Conservation (phyloP, 2,888 invertebrate genomes). For the Lasioglossum marginatum region DNA sequence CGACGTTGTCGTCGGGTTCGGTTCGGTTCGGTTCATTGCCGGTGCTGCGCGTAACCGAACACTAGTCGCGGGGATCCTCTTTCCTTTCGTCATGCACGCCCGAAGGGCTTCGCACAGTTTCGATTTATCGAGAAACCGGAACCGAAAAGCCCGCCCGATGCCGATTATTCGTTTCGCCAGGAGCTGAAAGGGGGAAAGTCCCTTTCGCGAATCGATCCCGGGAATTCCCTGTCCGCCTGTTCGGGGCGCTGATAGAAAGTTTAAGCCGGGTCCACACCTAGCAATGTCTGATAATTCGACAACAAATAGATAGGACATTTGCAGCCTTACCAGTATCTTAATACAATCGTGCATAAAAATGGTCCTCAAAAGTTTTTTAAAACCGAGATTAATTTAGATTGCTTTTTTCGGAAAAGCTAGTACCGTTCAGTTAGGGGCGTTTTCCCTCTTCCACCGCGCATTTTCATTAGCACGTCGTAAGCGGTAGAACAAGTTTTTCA, state of each 20-base stretch:
- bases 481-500: neutral
- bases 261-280: conserved; percentile 6
- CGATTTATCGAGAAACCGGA: conserved; percentile 84
- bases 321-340: too few species aligned
- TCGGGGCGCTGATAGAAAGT: conserved; percentile 10
- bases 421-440: neutral
- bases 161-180: conserved; percentile 63
- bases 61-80: conserved; percentile 78
- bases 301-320: neutral
- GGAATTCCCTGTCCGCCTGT: conserved; percentile 27
- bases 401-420: neutral
- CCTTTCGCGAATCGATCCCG: conserved; percentile 37
- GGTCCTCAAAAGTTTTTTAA: too few species aligned
- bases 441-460: neutral
- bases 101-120: conserved; percentile 79
- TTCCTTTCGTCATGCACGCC: conserved; percentile 79
- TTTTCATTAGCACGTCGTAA: neutral
- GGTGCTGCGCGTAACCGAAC: conserved; percentile 68
- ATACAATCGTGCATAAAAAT: too few species aligned
- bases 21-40: conserved; percentile 21
- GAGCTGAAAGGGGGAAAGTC: conserved; percentile 24
- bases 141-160: conserved; percentile 77
- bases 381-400: too few species aligned
- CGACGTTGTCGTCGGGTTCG: conserved; percentile 10
- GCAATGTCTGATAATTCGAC: neutral